Evolutionary conservation across 2,113 vertebrate genomes (phyloP), one percentile per base, ranked within the genome.

Genomic region (Symphodus melops): DNA sequence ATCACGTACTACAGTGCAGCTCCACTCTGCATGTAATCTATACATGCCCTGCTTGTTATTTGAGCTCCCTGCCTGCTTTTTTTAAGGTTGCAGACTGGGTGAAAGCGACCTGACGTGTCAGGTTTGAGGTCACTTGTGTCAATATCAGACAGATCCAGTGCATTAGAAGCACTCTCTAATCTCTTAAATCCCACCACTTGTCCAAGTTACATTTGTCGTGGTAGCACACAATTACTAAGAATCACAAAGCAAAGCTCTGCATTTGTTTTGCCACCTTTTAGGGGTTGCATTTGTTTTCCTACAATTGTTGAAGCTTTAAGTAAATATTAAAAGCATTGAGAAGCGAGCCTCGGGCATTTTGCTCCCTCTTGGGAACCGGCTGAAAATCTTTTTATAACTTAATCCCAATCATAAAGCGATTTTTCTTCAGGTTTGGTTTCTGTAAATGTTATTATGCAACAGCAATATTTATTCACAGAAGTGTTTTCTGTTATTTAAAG

Each of bases 81-180:
- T 20, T 25, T 25, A 25, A 52, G 44, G 42, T 59, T 77, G 25
- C 17, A 46, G 54, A 48, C 37, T 64, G 70, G 73, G 41, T 70
- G 36, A 81, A 48, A 77, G 77, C 58, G 37, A 51, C 75, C 68
- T 85, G 68, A 71, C 64, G 23, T 81, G 67, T 79, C 68, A 75
- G 72, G 65, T 81, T 69, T 74, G 77, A 85, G 81, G 85, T 88
- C 75, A 84, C 70, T 71, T 68, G 49, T 81, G 87, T 82, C 81
- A 64, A 79, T 74, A 54, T 74, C 56, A 46, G 55, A 75, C 72
- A 68, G 75, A 85, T 66, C 48, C 39, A 39, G 54, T 65, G 72
- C 69, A 79, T 83, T 85, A 81, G 61, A 85, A 58, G 56, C 64
- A 61, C 66, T 54, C 52, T 10, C n/a, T 87, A 69, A 86, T 86